Evolutionary conservation across 2,888 invertebrate genomes (phyloP).

Genomic region (Chloroclysta siterata): DNA sequence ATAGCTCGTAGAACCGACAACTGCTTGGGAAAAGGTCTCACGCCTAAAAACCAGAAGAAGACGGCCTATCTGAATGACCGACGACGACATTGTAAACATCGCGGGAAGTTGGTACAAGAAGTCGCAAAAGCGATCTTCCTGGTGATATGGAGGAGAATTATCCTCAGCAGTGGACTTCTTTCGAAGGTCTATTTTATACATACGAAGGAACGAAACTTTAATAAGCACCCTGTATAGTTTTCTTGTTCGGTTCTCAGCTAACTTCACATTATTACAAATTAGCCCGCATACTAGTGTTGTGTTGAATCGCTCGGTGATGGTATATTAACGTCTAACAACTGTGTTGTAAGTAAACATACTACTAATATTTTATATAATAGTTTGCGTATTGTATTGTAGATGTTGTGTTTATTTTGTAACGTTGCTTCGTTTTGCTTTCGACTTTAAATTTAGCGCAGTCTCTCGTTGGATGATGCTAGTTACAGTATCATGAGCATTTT

Average conservation of each 20-base stretch:
- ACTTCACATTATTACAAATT: slow-evolving; percentile 51
- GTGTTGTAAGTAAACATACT: slow-evolving; percentile 82
- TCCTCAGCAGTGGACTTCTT: no score
- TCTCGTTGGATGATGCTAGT: not conserved
- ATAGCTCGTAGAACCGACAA: no score
- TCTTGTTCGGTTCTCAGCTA: slow-evolving; percentile 44
- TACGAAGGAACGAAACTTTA: no score
- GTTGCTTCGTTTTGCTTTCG: slow-evolving; percentile 50
- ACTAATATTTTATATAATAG: slow-evolving; percentile 57
- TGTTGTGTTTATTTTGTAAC: slow-evolving; percentile 33
- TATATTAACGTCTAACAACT: slow-evolving; percentile 65
- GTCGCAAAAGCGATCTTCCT: no score
- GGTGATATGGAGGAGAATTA: no score
- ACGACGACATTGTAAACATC: no score
- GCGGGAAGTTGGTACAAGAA: no score
- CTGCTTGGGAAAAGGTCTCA: no score
- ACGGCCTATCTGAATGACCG: no score
- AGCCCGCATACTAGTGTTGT: slow-evolving; percentile 56
- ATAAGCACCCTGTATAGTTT: not conserved
- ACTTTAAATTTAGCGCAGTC: slow-evolving; percentile 31
- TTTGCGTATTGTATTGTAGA: slow-evolving; percentile 40
- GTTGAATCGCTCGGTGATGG: slow-evolving; percentile 73
- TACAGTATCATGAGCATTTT: no score
- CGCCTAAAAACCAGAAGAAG: no score
- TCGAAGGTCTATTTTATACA: no score